Conservation (phyloP, 2,797 vertebrate genomes). For the Pangasius larnaudii region DNA sequence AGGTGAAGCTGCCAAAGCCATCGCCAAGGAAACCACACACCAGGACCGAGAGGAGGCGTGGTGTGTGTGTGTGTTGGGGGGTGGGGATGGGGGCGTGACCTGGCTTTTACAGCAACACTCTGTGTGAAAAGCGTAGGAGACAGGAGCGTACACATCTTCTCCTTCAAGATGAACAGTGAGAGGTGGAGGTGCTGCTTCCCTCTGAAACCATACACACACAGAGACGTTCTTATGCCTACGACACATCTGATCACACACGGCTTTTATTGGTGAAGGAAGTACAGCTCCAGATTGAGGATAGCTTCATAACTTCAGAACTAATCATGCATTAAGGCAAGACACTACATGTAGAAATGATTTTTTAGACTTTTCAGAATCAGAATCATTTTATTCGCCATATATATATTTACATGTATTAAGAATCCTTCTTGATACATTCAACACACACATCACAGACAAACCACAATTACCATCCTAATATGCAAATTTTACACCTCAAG, state of each 20-base stretch:
- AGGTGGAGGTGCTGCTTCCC: conserved; percentile 27
- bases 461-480: not conserved
- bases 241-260: not conserved
- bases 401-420: too few species aligned
- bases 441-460: not conserved
- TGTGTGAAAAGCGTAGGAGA: not conserved
- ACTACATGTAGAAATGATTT: not conserved
- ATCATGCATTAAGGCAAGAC: not conserved
- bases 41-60: not conserved
- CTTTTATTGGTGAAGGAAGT: not conserved
- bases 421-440: too few species aligned
- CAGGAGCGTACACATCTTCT: conserved; percentile 29
- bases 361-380: too few species aligned
- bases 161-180: conserved; percentile 14
- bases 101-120: not conserved
- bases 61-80: not conserved
- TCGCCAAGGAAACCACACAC: conserved; percentile 53
- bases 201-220: conserved; percentile 37
- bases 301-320: not conserved
- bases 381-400: too few species aligned
- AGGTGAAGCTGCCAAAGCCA: conserved; percentile 48
- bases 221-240: conserved; percentile 30
- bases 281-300: not conserved
- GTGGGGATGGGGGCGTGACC: not conserved
- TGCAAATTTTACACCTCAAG: not conserved